Evolutionary conservation across 2,888 invertebrate species (phyloP), one percentile per base, ranked within the genome.

Genomic region (Carterocephalus palaemon): DNA sequence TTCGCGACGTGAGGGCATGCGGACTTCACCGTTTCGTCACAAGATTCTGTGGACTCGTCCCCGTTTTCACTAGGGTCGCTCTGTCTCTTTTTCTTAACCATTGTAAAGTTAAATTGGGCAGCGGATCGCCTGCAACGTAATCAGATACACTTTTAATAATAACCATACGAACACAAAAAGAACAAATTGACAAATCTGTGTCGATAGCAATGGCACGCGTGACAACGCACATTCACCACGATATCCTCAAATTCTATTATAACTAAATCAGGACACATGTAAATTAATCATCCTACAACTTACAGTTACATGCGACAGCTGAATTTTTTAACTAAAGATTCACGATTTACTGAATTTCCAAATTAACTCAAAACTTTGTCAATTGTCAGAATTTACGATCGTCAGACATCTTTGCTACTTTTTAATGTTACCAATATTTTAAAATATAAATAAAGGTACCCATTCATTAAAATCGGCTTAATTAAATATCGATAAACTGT

Each of bases 1-100:
- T 92, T 92, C 5, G 88, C 83, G 41, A 93, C 88, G 75, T 95
- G 94, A 58, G 86, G 85, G 69, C 94, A 94, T 64, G 88, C 88
- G 48, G 87, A 83, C 50, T 83, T 85, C 61, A 89, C 88, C 62
- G 89, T 90, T 70, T 93, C 93, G 53, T 92, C 92, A 55, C 90
- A 90, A 9, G 92, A 92, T 63, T 93, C 93, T 0, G 92, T 92
- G 2, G 93, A 92, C 53, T 90, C 91, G 61, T 89, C 90, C 40
- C 84, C 86, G 54, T 91, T 90, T 56, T 88, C 90, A 32, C 86
- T 86, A 20, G 89, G 90, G 60, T 92, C 92, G 54, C 88, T 88
- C 70, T 93, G 92, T 73, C 92, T 90, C 86, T 92, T 90, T 87
- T 92, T 93, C 81, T 92, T 93, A 46, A 90, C 91, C 93, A 93